Percentiles rank a stretch among this genome's conserved stretches.
phyloP scores from a whole-genome alignment of 64 coral and sea anemone species.

The Trachythela sp. region DNA sequence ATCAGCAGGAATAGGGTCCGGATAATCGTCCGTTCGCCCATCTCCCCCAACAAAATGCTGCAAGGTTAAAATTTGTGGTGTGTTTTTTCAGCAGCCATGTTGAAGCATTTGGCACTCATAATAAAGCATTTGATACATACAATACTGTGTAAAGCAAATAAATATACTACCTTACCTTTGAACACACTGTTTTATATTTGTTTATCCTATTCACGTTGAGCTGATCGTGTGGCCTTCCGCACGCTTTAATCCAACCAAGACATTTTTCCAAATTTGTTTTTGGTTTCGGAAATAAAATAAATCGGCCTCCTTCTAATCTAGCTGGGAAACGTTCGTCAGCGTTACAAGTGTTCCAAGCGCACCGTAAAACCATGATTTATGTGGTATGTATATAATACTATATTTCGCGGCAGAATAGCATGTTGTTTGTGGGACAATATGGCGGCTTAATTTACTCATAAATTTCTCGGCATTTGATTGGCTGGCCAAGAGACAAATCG shows the following conservation, averaged over 20 bases:
- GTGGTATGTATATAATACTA: conserved; percentile 8
- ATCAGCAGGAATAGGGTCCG: conserved; percentile 43
- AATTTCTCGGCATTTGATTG: conserved; percentile 34
- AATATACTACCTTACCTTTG: conserved; percentile 21
- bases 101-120: no score
- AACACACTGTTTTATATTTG: conserved; percentile 62
- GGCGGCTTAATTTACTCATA: conserved; percentile 47
- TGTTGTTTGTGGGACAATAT: conserved; percentile 65
- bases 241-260: conserved; percentile 48
- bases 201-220: conserved; percentile 46
- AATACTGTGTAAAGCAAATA: conserved; percentile 19
- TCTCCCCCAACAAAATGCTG: conserved; percentile 52
- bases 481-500: conserved; percentile 19
- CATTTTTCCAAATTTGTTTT: conserved; percentile 56
- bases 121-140: no score
- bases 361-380: conserved; percentile 50
- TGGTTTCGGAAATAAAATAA: conserved; percentile 52
- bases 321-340: conserved; percentile 41
- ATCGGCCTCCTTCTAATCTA: conserved; percentile 33
- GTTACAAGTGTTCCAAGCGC: conserved; percentile 49
- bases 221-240: conserved; percentile 40
- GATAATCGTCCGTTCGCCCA: conserved; percentile 36
- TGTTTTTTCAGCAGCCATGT: no score
- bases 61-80: no score
- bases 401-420: no score